Evolutionary conservation across 2,888 invertebrate species (phyloP), one percentile per base, ranked within the genome.

Genomic region (Electrophaes corylata): DNA sequence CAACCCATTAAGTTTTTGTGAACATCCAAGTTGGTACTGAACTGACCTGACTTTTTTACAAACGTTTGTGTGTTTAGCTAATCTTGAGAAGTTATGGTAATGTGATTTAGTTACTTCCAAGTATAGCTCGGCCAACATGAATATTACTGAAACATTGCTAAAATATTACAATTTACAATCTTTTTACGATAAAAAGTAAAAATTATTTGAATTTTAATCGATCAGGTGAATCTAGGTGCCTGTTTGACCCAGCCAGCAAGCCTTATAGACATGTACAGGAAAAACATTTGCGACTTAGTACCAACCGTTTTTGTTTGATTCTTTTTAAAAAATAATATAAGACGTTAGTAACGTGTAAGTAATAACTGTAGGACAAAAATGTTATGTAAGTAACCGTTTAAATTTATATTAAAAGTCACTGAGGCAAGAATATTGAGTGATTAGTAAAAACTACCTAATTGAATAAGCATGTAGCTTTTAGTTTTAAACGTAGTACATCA

Each of bases 381-480:
- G 26, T 1, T 0, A 1, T 10, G 10, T 2, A 29, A 29, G 26
- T 6, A 29, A 29, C 2, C 26, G 26, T 29, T 29, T 8, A 29
- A 29, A 29, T 29, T 29, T 10, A 4, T 35, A 35, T 40, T 18
- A 33, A 52, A 47, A 37, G 41, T 51, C 26, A 47, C 35, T 50
- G 11, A 11, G 45, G 33, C 20, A 31, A 46, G 47, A 67, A 64
- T 72, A 73, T 69, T 67, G 62, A 62, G 53, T 75, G 73, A 81
- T 83, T 79, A 81, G 74, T 61, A 53, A 45, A 20, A 43, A 23
- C 14, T 51, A 48, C 29, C 6, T 83, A 83, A 84, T 83, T 83
- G 80, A 80, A 81, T 78, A 78, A 75, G 70, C 79, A 66, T 79
- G 80, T 82, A 73, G 62, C 48, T 55, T 47, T 48, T 53, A 46